Percentiles rank a stretch among this genome's conserved stretches.
Evolutionary conservation across 2,113 vertebrate genomes (phyloP).

Genomic region (Cranoglanis bouderius): DNA sequence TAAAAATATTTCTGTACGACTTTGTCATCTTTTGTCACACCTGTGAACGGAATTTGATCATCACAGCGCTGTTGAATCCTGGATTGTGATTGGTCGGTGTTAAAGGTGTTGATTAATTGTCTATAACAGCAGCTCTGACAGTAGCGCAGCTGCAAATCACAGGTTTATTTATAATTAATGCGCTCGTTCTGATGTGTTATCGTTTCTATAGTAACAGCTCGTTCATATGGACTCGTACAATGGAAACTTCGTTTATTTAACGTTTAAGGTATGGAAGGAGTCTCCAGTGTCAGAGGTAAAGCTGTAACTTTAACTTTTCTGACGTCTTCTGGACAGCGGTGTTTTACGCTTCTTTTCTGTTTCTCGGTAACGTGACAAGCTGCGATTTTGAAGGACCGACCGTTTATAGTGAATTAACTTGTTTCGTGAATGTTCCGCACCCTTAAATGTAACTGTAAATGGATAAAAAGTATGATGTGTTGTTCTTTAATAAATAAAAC

Average conservation of each 20-base stretch:
- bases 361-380: neutral
- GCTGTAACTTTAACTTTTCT: no score
- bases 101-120: neutral
- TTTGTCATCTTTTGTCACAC: neutral
- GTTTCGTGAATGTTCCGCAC: no score
- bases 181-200: neutral
- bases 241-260: neutral
- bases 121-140: neutral
- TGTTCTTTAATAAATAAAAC: neutral
- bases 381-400: neutral
- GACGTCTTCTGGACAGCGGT: neutral
- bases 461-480: neutral
- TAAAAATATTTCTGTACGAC: neutral
- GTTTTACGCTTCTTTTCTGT: no score
- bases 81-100: neutral
- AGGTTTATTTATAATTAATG: neutral
- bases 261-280: neutral
- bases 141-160: neutral
- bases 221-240: neutral
- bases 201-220: neutral
- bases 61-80: neutral
- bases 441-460: no score
- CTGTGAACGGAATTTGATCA: neutral
- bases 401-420: no score
- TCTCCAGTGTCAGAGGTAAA: neutral